Evolutionary conservation across 2,888 invertebrate species (phyloP), one percentile per base, ranked within the genome.

Genomic region (Caenorhabditis sp.): DNA sequence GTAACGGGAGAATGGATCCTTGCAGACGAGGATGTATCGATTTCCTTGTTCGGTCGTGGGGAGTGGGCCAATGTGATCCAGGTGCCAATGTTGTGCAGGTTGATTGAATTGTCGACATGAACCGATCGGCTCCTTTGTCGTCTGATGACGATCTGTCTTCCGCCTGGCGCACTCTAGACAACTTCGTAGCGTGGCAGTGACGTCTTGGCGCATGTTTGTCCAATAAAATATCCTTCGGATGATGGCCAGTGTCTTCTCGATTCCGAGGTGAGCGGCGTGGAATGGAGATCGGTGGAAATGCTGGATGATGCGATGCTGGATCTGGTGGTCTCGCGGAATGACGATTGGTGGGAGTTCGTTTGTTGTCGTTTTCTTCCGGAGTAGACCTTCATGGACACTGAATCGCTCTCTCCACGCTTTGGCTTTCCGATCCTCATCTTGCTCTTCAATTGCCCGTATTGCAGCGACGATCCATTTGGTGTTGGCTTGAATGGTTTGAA

Each of bases 51-150:
- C 44, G 1, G 81, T 72, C 10, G 59, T n/a, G 35, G 82, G 85
- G 0, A 85, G 68, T 5, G 74, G 73, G 38, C 85, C 85, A 16
- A 31, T 7, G 19, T 73, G 28, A 28, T 85, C 85, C n/a, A 80
- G 35, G 10, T 49, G 58, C 56, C 24, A 81, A 12, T 31, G 51
- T 19, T 19, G 4, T 2, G 4, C 51, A 0, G 68, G 68, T 8
- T 19, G 2, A 2, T n/a, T 3, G 26, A 70, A 24, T 2, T 10
- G 44, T 1, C 10, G 14, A 0, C 6, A 2, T 0, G 16, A 0
- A 16, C 64, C 64, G 10, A 47, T 44, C 28, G 64, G 64, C 28
- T 64, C 64, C 8, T 24, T 16, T 1, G 47, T 47, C 4, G 26
- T 16, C 6, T 64, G n/a, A 26, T 64, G 64, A 1, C 26, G 44